phyloP scores from a whole-genome alignment of 1,140 invertebrate genomes.

The Zaprionus ghesquierei region DNA sequence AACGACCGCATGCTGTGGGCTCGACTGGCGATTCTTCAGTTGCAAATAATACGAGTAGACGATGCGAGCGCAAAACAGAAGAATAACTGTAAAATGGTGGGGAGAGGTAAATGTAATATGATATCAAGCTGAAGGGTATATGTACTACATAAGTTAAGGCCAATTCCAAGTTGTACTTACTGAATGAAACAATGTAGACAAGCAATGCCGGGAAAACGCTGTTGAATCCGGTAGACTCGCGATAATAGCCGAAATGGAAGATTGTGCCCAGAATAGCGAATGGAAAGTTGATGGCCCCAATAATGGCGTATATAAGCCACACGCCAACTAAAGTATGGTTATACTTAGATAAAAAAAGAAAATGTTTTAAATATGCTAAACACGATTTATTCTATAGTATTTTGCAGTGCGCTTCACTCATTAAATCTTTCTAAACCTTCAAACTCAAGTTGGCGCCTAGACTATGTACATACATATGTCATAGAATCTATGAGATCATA shows the following conservation, averaged over 20 bases:
- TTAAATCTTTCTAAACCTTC: neutral
- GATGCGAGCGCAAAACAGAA: constrained; percentile 55
- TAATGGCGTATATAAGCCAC: constrained; percentile 56
- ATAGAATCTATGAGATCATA: neutral
- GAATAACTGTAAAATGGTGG: constrained; percentile 36
- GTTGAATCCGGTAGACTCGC: constrained; percentile 41
- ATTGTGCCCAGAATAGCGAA: constrained; percentile 62
- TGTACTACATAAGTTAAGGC: neutral
- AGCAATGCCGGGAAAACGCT: constrained; percentile 51
- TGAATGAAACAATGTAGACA: constrained; percentile 37
- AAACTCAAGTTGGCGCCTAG: neutral
- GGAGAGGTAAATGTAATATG: neutral
- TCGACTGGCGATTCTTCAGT: constrained; percentile 54
- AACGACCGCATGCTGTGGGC: constrained; percentile 46
- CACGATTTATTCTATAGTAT: neutral
- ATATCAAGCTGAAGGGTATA: neutral
- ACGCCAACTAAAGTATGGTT: constrained; percentile 43
- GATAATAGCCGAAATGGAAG: constrained; percentile 68
- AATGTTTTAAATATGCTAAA: neutral
- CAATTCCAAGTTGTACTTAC: constrained; percentile 53
- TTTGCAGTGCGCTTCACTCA: too few species aligned
- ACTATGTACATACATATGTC: neutral
- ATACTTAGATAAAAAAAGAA: constrained; percentile 31
- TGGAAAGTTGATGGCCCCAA: constrained; percentile 57
- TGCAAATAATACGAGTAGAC: constrained; percentile 66